phyloP scores from a whole-genome alignment of 2,797 vertebrate genomes.

The Thaleichthys pacificus region DNA sequence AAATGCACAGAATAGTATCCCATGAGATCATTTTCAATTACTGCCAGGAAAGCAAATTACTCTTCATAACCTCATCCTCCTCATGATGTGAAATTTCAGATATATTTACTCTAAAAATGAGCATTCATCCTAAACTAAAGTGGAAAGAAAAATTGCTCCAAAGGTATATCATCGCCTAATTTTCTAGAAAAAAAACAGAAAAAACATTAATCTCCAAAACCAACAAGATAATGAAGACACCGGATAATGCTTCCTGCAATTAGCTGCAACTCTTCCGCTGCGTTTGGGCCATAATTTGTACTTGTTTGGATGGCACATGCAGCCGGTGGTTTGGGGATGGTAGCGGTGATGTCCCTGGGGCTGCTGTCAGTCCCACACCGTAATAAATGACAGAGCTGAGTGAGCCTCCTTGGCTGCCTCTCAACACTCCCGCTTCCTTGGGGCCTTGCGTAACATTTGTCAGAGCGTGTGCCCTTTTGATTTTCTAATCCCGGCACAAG shows the following conservation, averaged over 20 bases:
- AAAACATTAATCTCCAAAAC: slow-evolving; percentile 50
- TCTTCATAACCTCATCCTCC: background rate
- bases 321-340: slow-evolving; percentile 63
- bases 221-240: slow-evolving; percentile 64
- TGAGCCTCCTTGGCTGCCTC: slow-evolving; percentile 62
- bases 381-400: slow-evolving; percentile 70
- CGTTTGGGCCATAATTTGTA: slow-evolving; percentile 64
- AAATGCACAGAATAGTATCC: too few relatives aligned
- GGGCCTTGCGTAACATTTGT: slow-evolving; percentile 64
- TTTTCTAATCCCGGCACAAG: slow-evolving; percentile 72
- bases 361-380: slow-evolving; percentile 57
- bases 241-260: slow-evolving; percentile 57
- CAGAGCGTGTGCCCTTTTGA: slow-evolving; percentile 71
- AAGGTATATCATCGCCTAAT: slow-evolving; percentile 32
- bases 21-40: background rate
- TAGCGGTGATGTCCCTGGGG: slow-evolving; percentile 58
- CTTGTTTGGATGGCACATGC: slow-evolving; percentile 60
- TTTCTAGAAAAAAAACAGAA: slow-evolving; percentile 23
- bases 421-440: slow-evolving; percentile 61
- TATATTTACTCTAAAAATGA: background rate
- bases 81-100: background rate
- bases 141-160: slow-evolving; percentile 7
- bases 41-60: background rate
- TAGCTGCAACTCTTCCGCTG: slow-evolving; percentile 54
- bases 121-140: background rate